Evolutionary conservation across 2,113 vertebrate genomes (phyloP), one percentile per base, ranked within the genome.

Genomic region (Colaptes auratus): DNA sequence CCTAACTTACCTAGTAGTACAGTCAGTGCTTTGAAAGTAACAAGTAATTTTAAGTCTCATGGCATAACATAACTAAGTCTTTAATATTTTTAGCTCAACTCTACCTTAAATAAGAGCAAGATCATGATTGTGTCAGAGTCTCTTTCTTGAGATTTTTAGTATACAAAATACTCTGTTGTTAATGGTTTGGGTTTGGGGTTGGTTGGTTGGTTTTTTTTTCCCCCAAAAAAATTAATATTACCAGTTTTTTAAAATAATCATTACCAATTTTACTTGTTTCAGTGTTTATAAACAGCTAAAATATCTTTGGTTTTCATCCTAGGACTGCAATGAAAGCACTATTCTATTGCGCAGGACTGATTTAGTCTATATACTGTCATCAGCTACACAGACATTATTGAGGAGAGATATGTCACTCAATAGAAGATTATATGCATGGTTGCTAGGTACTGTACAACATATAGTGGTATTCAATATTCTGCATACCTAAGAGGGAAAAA

Each of bases 401-500:
- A 98, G 99, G 78, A 98, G 99, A 96, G 99, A 99, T 95, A 99
- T 99, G 99, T 99, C 99, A 58, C 98, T 99, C 31, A 99, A 99
- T 90, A 98, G 99, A 95, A 98, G 99, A 52, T 98, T 99, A 31
- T 99, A 99, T 4, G 99, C 99, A 1, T 99, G 99, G 99, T 92
- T 99, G 23, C 97, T 99, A 96, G 99, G 99, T 99, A 97, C 90
- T 59, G 46, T 42, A 4, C 27, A 56, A 58, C 59, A 55, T 42
- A n/a, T 24, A 60, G 48, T 46, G 7, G 9, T 33, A n/a, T 23
- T n/a, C 65, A 27, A 0, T 35, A 3, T 27, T 64, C 42, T 79
- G 30, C 10, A 19, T 18, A 15, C 25, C 17, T 42, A 15, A 52
- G 16, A 80, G 25, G 3, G 12, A 64, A 78, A n/a, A 89, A n/a